A percentile compares a stretch with the other conserved stretches of the same genome.
phyloP scores from a whole-genome alignment of 2,797 vertebrate species.

The Coreius guichenoti region DNA sequence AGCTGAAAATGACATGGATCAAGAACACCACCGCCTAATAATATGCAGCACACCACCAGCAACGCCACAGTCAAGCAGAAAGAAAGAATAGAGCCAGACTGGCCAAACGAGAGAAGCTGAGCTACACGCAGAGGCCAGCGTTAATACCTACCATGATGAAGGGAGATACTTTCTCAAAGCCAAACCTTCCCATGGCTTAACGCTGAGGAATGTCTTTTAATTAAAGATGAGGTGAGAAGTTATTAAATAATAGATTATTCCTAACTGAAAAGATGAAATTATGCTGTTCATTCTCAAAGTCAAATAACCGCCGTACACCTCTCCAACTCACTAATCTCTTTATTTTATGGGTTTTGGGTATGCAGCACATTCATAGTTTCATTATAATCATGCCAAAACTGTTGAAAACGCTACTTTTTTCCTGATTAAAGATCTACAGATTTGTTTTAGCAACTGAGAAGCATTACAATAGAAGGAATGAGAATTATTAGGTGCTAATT shows the following conservation, averaged over 20 bases:
- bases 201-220: conserved; percentile 48
- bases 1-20: conserved; percentile 53
- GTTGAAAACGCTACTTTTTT: not conserved
- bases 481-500: conserved; percentile 14
- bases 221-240: conserved; percentile 35
- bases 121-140: not conserved
- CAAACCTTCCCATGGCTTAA: conserved; percentile 24
- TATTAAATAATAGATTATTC: conserved; percentile 52
- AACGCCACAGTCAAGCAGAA: conserved; percentile 31
- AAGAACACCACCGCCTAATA: conserved; percentile 53
- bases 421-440: not conserved
- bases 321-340: conserved; percentile 21
- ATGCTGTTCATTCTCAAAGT: conserved; percentile 14
- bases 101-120: conserved; percentile 18
- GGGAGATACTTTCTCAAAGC: conserved; percentile 26
- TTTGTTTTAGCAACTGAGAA: conserved; percentile 18
- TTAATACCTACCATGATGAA: conserved; percentile 38
- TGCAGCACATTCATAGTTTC: conserved; percentile 9
- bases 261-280: conserved; percentile 33
- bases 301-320: conserved; percentile 8
- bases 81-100: conserved; percentile 12
- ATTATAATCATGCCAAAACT: conserved; percentile 3
- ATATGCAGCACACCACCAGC: conserved; percentile 42
- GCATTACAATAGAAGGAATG: conserved; percentile 2
- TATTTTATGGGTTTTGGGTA: conserved; percentile 30